phyloP scores from a whole-genome alignment of 2,113 vertebrate species.

The Himantopus leucocephalus region DNA sequence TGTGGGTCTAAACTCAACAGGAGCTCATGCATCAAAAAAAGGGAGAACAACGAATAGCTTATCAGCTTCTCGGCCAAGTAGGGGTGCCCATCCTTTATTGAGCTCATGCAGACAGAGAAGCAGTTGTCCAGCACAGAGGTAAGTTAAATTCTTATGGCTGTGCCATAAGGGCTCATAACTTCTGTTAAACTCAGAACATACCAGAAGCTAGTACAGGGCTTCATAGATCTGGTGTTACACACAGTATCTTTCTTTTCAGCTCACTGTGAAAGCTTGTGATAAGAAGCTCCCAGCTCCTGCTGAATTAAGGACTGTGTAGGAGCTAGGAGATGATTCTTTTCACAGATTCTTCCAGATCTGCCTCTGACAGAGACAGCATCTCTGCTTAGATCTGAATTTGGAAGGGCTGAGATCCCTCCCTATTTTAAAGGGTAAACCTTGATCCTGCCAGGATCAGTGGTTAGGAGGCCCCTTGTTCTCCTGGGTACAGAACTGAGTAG shows the following conservation, averaged over 20 bases:
- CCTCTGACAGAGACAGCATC: background rate
- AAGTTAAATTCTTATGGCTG: background rate
- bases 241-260: background rate
- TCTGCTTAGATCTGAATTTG: background rate
- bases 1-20: background rate
- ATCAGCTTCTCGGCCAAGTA: background rate
- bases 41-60: background rate
- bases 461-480: background rate
- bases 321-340: background rate
- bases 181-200: background rate
- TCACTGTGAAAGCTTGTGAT: background rate
- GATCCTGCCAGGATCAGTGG: background rate
- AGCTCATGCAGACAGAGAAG: background rate
- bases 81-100: background rate
- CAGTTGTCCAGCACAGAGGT: background rate
- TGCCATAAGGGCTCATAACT: background rate
- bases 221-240: background rate
- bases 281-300: background rate
- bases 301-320: background rate
- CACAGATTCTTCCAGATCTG: background rate
- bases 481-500: background rate
- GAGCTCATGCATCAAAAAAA: background rate
- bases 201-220: background rate
- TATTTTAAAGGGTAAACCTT: background rate
- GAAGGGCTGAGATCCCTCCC: background rate